These are phyloP conservation scores for Pseudochirops cupreus DNA, from an alignment of 2,797 vertebrate species.

Conservation along the genomic window DNA sequence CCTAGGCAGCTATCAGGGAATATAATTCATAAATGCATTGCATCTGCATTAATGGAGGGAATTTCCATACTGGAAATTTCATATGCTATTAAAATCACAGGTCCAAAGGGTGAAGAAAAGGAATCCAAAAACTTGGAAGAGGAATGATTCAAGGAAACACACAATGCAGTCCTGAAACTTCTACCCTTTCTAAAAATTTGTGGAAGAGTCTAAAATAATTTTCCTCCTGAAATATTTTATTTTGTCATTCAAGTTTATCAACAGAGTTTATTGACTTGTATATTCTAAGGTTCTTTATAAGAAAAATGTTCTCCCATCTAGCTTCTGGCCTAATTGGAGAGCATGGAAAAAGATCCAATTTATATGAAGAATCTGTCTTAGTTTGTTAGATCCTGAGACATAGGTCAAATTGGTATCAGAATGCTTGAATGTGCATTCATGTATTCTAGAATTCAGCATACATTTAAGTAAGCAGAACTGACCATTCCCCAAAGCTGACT, in stretches of 20 bases:
- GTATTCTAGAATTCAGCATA: background rate
- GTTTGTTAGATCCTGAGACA: background rate
- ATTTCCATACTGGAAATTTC: background rate
- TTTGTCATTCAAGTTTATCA: constrained; percentile 12
- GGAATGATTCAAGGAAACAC: background rate
- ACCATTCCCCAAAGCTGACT: background rate
- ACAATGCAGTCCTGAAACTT: background rate
- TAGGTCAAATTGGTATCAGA: background rate
- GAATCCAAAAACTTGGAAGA: background rate
- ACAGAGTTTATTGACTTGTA: constrained; percentile 54
- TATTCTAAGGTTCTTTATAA: constrained; percentile 28
- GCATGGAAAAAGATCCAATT: background rate
- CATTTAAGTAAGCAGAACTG: background rate
- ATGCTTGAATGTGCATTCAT: no score
- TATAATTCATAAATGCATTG: background rate
- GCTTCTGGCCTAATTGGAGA: constrained; percentile 32
- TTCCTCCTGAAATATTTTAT: constrained; percentile 2
- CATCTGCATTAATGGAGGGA: background rate
- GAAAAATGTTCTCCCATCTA: constrained; percentile 36
- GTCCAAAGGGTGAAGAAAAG: background rate
- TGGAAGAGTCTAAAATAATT: background rate
- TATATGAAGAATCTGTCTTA: background rate
- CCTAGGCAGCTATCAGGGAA: background rate
- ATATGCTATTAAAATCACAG: background rate
- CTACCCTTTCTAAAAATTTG: background rate